Conservation (phyloP, 2,888 invertebrate species). For the Thysanoteuthis rhombus region DNA sequence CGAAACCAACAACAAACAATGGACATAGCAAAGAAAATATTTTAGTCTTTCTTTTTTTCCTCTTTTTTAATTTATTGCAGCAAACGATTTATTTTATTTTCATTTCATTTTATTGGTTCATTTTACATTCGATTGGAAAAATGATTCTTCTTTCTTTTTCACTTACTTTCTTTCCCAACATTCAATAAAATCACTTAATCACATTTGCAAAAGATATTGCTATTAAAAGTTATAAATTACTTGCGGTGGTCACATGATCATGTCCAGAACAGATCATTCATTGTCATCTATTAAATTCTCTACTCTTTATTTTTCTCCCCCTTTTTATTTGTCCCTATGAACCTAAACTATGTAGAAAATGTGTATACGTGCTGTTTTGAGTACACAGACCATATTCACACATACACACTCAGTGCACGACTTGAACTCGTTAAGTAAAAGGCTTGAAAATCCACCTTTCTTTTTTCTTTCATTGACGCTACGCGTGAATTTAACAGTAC, state of each 20-base stretch:
- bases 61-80: no score
- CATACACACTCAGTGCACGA: background rate
- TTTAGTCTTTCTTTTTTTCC: no score
- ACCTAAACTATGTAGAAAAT: background rate
- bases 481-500: no score
- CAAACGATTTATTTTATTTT: no score
- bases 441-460: background rate
- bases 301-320: background rate
- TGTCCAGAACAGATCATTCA: no score
- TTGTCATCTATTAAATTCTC: background rate
- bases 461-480: background rate
- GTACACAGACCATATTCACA: background rate
- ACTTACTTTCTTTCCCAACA: no score
- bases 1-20: no score
- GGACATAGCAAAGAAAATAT: no score
- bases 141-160: no score
- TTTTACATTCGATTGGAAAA: no score
- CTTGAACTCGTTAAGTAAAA: background rate
- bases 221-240: background rate
- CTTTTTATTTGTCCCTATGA: background rate
- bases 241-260: background rate
- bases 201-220: background rate
- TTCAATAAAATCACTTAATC: no score
- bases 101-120: no score
- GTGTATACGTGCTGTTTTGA: background rate